Evolutionary conservation across 2,888 invertebrate genomes (phyloP), one percentile per base, ranked within the genome.

Genomic region (Dasysyrphus tricinctus): DNA sequence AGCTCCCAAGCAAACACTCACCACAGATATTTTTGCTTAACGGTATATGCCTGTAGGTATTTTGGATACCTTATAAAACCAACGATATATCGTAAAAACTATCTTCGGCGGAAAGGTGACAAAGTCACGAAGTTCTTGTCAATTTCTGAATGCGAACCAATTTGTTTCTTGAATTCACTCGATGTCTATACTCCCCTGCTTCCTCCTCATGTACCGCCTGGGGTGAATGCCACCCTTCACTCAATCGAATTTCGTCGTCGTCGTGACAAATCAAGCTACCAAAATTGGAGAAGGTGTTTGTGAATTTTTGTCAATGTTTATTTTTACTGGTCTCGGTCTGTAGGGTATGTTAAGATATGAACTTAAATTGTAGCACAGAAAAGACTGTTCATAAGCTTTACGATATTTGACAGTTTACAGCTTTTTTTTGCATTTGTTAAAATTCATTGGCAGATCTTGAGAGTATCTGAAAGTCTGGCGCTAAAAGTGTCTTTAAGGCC

Each of bases 41-140:
- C 54, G 67, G 67, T 42, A 39, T 61, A 61, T 42, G 39, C 3
- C 3, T 3, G 12, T 39, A 39, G 12, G 24, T 24, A 54, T 29
- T n/a, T 49, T 44, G 32, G 16, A 5, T 32, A 37, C 19, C 16
- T 16, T 24, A 24, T 24, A 24, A 2, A 24, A 39, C 39, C 19
- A 37, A 37, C 57, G 34, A 47, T 65, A 47, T 67, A n/a, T 67
- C n/a, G 70, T 69, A 78, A 72, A 44, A 65, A 65, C 70, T 76
- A 74, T 86, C 82, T 82, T 82, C 69, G 51, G 57, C 54, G 39
- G 61, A 90, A 90, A 92, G 92, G 92, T 92, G 92, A 92, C 92
- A 92, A 92, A 92, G 92, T 92, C 92, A 92, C 92, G 92, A 92
- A 92, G 91, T 92, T 92, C 92, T 92, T 92, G 92, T 92, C 92